Base-by-base conservation (phyloP, 1,140 invertebrate genomes). In the Archivesica marissinica region DNA sequence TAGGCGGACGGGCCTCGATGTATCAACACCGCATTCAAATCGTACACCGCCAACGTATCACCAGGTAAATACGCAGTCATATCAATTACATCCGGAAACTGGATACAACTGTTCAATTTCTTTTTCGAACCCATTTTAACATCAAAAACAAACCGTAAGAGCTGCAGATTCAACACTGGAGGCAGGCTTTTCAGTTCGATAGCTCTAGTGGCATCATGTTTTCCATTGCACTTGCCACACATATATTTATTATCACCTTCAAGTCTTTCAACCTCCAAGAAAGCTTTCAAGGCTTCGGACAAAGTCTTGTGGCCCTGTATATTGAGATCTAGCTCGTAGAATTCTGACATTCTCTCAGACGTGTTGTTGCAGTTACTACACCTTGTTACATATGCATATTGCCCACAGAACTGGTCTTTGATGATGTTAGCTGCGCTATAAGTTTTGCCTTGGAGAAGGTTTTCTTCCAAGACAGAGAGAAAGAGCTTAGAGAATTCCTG, bases 401-500 rank as follows among this genome's bases (percentile, higher is more conserved):
- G 94, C 77, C 96, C 96, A 90, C 95, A 94, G 82, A 96, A 96
- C 88, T 96, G 95, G 56, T 95, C 93, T 85, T 95, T 95, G 50
- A 97, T 93, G 54, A 96, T 94, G 87, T 95, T 94, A 77, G 93
- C 93, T 20, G 96, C 92, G 66, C 85, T 84, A 15, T 86, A 88
- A 47, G 82, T 86, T 20, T 47, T n/a, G 11, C 87, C 80, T 41
- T 83, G 66, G 17, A 85, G 85, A 68, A 92, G 64, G 35, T 89
- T 88, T 13, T 90, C 88, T 74, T 92, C 96, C 17, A 97, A 93
- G 52, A 96, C 93, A 50, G 95, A 95, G 74, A 96, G 93, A 86
- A 96, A 95, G 33, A 97, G 92, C 90, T 96, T 96, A 15, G 95
- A 96, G 93, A 96, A 96, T 93, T 97, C 96, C 92, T 96, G 95